Percentiles rank a stretch among this genome's conserved stretches.
Conservation (phyloP, 2,888 invertebrate species). For the Tipula unca region DNA sequence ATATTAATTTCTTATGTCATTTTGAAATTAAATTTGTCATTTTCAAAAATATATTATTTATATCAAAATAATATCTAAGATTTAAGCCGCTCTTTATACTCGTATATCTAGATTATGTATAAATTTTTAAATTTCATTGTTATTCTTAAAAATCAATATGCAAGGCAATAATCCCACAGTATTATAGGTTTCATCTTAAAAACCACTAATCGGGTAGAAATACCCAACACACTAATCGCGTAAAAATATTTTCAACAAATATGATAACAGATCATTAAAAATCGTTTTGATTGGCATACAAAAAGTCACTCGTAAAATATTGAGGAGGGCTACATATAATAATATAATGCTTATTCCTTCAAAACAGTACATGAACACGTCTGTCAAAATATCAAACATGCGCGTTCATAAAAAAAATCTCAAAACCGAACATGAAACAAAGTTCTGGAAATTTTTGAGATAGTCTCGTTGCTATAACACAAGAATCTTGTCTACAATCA, state of each 20-base stretch:
- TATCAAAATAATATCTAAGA: no score
- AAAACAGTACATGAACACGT: not conserved
- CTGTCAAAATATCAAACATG: not conserved
- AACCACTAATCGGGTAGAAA: no score
- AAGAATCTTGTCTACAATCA: conserved; percentile 14
- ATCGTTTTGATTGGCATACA: not conserved
- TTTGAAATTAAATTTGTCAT: no score
- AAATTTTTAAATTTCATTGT: no score
- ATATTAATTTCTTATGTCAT: no score
- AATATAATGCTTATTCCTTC: not conserved
- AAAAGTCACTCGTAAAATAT: not conserved
- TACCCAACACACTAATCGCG: no score
- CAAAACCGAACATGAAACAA: not conserved
- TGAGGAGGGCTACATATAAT: not conserved
- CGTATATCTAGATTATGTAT: no score
- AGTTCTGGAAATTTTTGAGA: conserved; percentile 8
- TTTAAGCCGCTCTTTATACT: no score
- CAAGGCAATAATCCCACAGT: no score
- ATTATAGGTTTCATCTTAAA: no score
- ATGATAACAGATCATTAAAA: not conserved
- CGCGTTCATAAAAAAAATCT: not conserved
- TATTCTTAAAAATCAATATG: no score
- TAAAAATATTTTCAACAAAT: not conserved
- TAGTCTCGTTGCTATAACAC: conserved; percentile 8
- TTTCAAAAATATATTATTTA: no score